Evolutionary conservation across 30 jellyfish, hydroid and myxozoan species (phyloP).

Genomic region (Hydractinia echinata): DNA sequence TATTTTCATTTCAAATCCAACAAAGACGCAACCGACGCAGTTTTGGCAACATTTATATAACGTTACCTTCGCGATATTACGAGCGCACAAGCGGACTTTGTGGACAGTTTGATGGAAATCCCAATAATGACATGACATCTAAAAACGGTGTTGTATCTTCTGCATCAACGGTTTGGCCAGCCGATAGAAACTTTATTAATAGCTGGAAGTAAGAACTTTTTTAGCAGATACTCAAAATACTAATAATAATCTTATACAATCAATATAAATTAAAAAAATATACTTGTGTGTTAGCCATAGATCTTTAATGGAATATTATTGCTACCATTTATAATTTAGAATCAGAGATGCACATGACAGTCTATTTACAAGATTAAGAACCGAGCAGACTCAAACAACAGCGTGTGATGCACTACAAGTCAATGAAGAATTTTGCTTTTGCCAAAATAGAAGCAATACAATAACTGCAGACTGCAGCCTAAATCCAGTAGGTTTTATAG

Average conservation of each 20-base stretch:
- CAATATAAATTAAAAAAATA: too few species aligned
- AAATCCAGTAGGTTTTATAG: background rate
- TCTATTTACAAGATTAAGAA: too few species aligned
- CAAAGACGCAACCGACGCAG: background rate
- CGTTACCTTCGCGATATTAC: conserved; percentile 34
- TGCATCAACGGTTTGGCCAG: background rate
- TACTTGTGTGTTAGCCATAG: too few species aligned
- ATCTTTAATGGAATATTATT: too few species aligned
- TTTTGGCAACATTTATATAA: conserved; percentile 28
- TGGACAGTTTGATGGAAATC: conserved; percentile 39
- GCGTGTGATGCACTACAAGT: conserved; percentile 1
- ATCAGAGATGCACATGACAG: too few species aligned
- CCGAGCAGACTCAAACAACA: background rate
- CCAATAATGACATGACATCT: conserved; percentile 26
- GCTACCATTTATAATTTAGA: too few species aligned
- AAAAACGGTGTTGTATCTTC: conserved; percentile 31
- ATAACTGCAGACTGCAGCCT: background rate
- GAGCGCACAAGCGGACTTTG: conserved; percentile 44
- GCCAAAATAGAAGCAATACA: background rate
- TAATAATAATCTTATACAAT: too few species aligned
- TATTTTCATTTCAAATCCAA: background rate
- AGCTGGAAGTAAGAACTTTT: conserved; percentile 5
- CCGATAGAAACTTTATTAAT: background rate
- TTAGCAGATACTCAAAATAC: background rate
- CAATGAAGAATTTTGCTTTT: background rate